Evolutionary conservation across 2,113 vertebrate genomes (phyloP).

Genomic region (Oncorhynchus mykiss): DNA sequence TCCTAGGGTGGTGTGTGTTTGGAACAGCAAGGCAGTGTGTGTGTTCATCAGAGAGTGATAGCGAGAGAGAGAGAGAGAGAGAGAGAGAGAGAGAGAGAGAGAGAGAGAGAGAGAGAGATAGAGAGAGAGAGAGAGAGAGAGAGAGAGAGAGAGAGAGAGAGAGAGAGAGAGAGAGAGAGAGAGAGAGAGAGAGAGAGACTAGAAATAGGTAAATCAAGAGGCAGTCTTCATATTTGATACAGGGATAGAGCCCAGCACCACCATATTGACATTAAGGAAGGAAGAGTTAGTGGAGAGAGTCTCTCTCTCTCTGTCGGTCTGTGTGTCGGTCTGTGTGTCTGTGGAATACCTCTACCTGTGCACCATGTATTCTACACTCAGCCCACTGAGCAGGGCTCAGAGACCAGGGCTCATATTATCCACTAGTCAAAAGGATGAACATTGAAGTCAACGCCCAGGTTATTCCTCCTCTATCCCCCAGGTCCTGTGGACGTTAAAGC

Average conservation of each 20-base stretch:
- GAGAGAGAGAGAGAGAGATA: no score
- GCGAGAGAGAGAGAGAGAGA: no score
- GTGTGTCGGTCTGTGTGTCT: no score
- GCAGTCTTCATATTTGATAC: conserved; percentile 40
- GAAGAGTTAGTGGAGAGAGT: no score
- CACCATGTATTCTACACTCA: background rate
- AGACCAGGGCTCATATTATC: conserved; percentile 37
- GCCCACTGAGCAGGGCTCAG: background rate
- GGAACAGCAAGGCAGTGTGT: conserved; percentile 31
- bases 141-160: no score
- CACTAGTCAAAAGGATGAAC: conserved; percentile 63
- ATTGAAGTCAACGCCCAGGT: conserved; percentile 21
- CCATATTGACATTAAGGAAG: no score
- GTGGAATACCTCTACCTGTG: background rate
- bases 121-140: conserved; percentile 8
- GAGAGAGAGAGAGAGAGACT: background rate
- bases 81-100: background rate
- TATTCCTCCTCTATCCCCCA: no score
- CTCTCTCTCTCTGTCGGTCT: no score
- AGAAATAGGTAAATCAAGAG: conserved; percentile 17
- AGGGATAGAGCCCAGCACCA: conserved; percentile 16
- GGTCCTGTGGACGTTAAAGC: conserved; percentile 14
- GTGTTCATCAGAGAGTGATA: conserved; percentile 9
- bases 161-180: background rate
- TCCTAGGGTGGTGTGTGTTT: conserved; percentile 38